Conservation (phyloP, 2,888 invertebrate species). For the Oeneis ivallda region DNA sequence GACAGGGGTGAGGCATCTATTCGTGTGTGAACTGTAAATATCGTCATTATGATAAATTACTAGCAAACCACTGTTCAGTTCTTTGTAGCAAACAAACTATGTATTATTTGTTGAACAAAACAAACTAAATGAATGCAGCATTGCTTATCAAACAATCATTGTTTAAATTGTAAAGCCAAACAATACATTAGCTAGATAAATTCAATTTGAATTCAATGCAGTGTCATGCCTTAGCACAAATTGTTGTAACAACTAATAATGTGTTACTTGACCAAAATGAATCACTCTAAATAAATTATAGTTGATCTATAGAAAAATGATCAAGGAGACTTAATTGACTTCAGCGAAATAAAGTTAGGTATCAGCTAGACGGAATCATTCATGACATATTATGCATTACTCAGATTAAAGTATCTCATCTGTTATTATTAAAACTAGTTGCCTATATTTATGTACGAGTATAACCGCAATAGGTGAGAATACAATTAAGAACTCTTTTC, state of each 20-base stretch:
- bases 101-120: background rate
- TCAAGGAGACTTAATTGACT: slow-evolving; percentile 6
- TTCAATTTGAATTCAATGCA: background rate
- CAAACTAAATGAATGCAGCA: background rate
- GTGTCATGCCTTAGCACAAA: background rate
- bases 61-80: no score
- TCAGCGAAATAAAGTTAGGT: slow-evolving; percentile 10
- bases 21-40: background rate
- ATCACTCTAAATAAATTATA: slow-evolving; percentile 1
- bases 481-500: background rate
- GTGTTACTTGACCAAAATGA: background rate
- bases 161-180: background rate
- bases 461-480: slow-evolving; percentile 7
- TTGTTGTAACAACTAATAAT: background rate
- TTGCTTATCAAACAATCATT: background rate
- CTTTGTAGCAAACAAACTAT: no score
- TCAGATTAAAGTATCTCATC: slow-evolving; percentile 12
- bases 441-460: no score
- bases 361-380: background rate
- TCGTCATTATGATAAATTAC: background rate
- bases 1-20: background rate
- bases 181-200: background rate
- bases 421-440: background rate
- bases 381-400: slow-evolving; percentile 13
- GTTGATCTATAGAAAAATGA: slow-evolving; percentile 13